Percentiles rank a stretch among this genome's conserved stretches.
phyloP scores from a whole-genome alignment of 1,140 invertebrate species.

The Holotrichia oblita region DNA sequence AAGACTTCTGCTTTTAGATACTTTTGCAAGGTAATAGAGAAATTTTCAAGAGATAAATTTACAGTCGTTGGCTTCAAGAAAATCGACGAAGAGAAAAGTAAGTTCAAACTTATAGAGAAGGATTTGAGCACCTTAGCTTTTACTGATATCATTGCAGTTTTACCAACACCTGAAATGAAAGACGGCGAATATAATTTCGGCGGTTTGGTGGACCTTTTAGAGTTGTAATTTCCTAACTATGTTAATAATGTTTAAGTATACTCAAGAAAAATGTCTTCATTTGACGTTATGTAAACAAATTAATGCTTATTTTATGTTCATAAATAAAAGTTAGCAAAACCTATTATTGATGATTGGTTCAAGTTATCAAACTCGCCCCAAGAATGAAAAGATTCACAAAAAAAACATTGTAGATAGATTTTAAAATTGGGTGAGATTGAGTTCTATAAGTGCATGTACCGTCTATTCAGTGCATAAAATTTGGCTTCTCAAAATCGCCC shows the following conservation, averaged over 20 bases:
- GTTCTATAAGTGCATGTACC: not conserved
- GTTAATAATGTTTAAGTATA: slow-evolving; percentile 13
- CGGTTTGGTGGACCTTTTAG: not conserved
- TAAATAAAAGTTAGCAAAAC: slow-evolving; percentile 2
- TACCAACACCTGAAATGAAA: slow-evolving; percentile 18
- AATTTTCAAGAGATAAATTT: slow-evolving; percentile 31
- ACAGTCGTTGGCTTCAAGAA: slow-evolving; percentile 19
- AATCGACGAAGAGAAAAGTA: slow-evolving; percentile 23
- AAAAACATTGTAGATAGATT: not conserved
- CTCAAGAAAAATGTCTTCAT: not conserved
- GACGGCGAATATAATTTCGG: too few species aligned
- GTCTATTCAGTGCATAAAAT: not conserved
- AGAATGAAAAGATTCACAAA: not conserved
- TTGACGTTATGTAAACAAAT: not conserved
- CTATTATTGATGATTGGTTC: slow-evolving; percentile 10
- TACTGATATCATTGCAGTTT: not conserved
- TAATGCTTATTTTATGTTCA: slow-evolving; percentile 10
- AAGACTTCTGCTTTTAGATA: slow-evolving; percentile 18
- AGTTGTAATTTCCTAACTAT: not conserved
- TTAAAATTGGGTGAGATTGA: slow-evolving; percentile 15
- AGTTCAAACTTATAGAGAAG: slow-evolving; percentile 24
- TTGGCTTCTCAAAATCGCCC: too few species aligned
- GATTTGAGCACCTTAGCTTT: slow-evolving; percentile 6
- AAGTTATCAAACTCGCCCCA: not conserved
- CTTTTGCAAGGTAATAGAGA: slow-evolving; percentile 17